Percentiles rank a stretch among this genome's conserved stretches.
These are phyloP conservation scores for Caenorhabditis afra DNA, from an alignment of 2,888 invertebrate species.

Conservation along the genomic window DNA sequence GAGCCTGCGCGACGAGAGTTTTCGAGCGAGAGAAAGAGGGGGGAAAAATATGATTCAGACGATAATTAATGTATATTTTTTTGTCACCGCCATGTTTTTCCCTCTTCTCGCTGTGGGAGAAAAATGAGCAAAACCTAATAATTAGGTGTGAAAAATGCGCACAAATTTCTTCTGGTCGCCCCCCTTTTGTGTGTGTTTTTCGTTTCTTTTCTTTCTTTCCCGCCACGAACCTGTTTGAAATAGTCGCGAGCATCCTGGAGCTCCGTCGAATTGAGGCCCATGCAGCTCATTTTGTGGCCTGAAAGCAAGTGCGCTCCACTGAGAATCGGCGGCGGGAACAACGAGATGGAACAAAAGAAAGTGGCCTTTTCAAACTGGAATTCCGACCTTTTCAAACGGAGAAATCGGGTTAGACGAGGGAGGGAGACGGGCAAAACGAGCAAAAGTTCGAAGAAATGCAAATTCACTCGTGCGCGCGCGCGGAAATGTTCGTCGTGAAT, in stretches of 20 bases:
- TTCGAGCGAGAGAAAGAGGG: no score
- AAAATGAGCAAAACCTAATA: constrained; percentile 39
- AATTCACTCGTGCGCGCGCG: no score
- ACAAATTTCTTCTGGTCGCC: neutral
- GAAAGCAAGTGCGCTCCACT: no score
- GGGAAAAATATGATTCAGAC: constrained; percentile 47
- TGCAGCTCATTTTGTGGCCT: constrained; percentile 48
- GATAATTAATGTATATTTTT: constrained; percentile 56
- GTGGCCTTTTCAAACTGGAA: no score
- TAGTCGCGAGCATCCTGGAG: constrained; percentile 63
- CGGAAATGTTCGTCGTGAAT: no score
- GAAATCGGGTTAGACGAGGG: neutral
- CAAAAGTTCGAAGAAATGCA: neutral
- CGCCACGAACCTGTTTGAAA: constrained; percentile 52
- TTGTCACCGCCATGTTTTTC: constrained; percentile 34
- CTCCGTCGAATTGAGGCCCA: constrained; percentile 63
- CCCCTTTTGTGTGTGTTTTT: neutral
- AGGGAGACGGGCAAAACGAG: neutral
- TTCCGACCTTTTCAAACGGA: neutral
- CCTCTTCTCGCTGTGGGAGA: no score
- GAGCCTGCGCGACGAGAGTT: no score
- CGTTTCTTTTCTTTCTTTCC: neutral
- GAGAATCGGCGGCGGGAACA: neutral
- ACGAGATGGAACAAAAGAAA: neutral
- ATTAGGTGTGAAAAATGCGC: constrained; percentile 35